These are phyloP conservation scores for Galeopterus variegatus DNA, from an alignment of 2,113 vertebrate genomes.

Conservation along the genomic window DNA sequence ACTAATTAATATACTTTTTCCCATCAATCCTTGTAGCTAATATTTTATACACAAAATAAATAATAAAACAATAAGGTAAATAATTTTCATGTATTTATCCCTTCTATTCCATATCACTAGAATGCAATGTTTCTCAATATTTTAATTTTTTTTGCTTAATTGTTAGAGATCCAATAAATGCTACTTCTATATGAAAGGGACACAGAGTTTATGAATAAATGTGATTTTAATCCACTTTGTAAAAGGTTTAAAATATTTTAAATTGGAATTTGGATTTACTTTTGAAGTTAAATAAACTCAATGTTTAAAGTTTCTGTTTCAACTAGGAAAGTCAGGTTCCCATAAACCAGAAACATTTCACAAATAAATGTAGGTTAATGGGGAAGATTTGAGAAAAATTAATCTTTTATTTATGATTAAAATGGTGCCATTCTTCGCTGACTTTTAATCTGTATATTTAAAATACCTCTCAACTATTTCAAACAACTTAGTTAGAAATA, in stretches of 20 bases:
- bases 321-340: conserved; percentile 52
- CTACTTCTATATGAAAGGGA: neutral
- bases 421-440: conserved; percentile 36
- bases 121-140: conserved; percentile 49
- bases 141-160: neutral
- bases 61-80: neutral
- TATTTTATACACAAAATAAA: conserved; percentile 39
- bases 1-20: neutral
- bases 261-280: conserved; percentile 56
- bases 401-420: conserved; percentile 38
- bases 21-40: conserved; percentile 1
- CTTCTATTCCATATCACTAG: neutral
- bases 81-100: neutral
- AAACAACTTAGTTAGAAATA: neutral
- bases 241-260: neutral
- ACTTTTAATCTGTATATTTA: conserved; percentile 13
- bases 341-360: neutral
- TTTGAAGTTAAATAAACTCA: conserved; percentile 32
- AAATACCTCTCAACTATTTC: conserved; percentile 22
- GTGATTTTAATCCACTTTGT: conserved; percentile 1
- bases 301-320: conserved; percentile 48
- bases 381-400: conserved; percentile 28
- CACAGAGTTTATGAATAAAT: conserved; percentile 52
- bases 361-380: conserved; percentile 7
- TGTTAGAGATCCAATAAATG: conserved; percentile 23